phyloP scores from a whole-genome alignment of 2,797 vertebrate species.

The Liasis olivaceus region DNA sequence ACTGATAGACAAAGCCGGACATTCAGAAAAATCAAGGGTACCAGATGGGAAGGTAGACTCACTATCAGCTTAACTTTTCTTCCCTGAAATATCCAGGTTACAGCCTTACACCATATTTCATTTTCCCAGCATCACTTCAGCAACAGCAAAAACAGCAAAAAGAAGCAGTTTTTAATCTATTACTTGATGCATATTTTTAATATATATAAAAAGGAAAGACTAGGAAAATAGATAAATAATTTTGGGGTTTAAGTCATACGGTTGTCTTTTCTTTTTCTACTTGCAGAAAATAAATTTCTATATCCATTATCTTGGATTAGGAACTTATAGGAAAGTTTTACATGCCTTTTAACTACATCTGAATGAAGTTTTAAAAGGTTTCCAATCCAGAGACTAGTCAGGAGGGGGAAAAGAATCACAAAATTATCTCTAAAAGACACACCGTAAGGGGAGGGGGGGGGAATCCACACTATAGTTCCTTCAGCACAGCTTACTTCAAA shows the following conservation, averaged over 20 bases:
- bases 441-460: not conserved
- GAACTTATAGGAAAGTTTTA: not conserved
- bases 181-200: not conserved
- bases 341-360: not conserved
- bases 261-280: not conserved
- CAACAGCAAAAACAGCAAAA: not conserved
- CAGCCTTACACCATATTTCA: not conserved
- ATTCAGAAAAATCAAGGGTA: not conserved
- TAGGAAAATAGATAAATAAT: not conserved
- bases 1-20: not conserved
- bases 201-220: not conserved
- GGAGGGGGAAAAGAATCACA: not conserved
- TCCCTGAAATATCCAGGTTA: not conserved
- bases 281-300: not conserved
- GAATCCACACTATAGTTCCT: not conserved
- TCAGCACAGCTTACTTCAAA: not conserved
- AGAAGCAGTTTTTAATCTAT: not conserved
- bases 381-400: not conserved
- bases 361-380: not conserved
- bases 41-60: not conserved
- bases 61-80: not conserved
- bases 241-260: not conserved
- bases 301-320: not conserved
- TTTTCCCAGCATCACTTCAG: not conserved
- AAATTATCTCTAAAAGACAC: conserved; percentile 15